Evolutionary conservation across 1,140 invertebrate genomes (phyloP), one percentile per base, ranked within the genome.

Genomic region (Drosophila erecta): DNA sequence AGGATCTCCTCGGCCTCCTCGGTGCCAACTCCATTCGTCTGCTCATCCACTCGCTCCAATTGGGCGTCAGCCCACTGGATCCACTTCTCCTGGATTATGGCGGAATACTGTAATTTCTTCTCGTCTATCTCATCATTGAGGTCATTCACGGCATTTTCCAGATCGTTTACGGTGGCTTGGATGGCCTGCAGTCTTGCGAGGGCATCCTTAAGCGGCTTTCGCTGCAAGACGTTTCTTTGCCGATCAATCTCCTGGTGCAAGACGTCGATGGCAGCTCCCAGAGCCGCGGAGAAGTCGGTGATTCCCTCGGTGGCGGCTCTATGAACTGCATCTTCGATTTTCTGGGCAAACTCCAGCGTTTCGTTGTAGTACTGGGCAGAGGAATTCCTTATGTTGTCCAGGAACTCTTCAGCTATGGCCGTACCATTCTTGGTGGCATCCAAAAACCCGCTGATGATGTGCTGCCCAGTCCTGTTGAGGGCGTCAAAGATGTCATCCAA

Each of bases 61-160:
- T 87, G 76, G 5, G 8, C 37, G 7, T 60, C 59, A 2, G 24
- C 22, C 83, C 83, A 87, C 4, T 35, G 11, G 24, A 43, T 17
- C 40, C 74, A 51, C 3, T 38, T 37, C 15, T 14, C 20, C 1
- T 70, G 37, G 7, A 60, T 51, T 4, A 49, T 54, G 2, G 15
- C 8, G 0, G 43, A 7, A 5, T 81, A 53, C 1, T 7, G 12
- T 0, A 27, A 4, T 11, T 61, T 78, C 8, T 35, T 43, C 1
- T 17, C 6, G 0, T 40, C 50, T n/a, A 87, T 14, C 27, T 56
- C 17, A 8, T 44, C 7, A 24, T n/a, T 60, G 1, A 79, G 41
- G 3, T 62, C 15, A 7, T 7, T 7, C 7, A 78, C 15, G 10
- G 46, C 35, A 1, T 4, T 6, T 6, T 66, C 2, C 35, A 85